phyloP scores from a whole-genome alignment of 1,140 invertebrate genomes.

The Drosophila tropicalis region DNA sequence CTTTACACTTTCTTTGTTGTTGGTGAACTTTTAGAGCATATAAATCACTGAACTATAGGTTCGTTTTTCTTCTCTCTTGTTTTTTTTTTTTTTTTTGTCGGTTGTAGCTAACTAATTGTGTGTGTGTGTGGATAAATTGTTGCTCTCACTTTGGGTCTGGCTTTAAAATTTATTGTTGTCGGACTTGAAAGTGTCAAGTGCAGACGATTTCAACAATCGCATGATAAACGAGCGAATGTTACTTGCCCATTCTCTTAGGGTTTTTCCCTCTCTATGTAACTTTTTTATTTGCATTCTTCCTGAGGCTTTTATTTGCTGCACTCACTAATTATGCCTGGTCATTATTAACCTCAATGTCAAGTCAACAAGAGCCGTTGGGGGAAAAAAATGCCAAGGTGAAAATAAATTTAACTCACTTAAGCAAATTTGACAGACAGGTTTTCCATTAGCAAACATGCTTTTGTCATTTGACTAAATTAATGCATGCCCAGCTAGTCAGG shows the following conservation, averaged over 20 bases:
- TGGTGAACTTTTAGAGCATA: slow-evolving; percentile 56
- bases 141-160: slow-evolving; percentile 64
- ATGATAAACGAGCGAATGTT: slow-evolving; percentile 43
- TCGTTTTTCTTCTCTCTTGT: slow-evolving; percentile 26
- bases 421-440: slow-evolving; percentile 72
- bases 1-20: slow-evolving; percentile 24
- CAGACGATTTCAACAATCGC: slow-evolving; percentile 60
- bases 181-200: slow-evolving; percentile 62
- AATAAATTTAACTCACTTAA: slow-evolving; percentile 71
- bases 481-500: slow-evolving; percentile 42
- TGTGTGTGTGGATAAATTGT: slow-evolving; percentile 49
- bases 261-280: too few species aligned
- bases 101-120: slow-evolving; percentile 51
- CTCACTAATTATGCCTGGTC: slow-evolving; percentile 68
- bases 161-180: slow-evolving; percentile 70
- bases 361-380: slow-evolving; percentile 26
- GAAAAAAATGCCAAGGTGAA: slow-evolving; percentile 49
- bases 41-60: slow-evolving; percentile 69
- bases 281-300: slow-evolving; percentile 31
- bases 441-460: slow-evolving; percentile 79
- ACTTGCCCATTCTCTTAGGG: background rate
- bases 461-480: slow-evolving; percentile 78
- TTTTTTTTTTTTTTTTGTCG: background rate
- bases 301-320: slow-evolving; percentile 17
- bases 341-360: slow-evolving; percentile 70